Evolutionary conservation across 2,113 vertebrate species (phyloP).

Genomic region (Balaeniceps rex): DNA sequence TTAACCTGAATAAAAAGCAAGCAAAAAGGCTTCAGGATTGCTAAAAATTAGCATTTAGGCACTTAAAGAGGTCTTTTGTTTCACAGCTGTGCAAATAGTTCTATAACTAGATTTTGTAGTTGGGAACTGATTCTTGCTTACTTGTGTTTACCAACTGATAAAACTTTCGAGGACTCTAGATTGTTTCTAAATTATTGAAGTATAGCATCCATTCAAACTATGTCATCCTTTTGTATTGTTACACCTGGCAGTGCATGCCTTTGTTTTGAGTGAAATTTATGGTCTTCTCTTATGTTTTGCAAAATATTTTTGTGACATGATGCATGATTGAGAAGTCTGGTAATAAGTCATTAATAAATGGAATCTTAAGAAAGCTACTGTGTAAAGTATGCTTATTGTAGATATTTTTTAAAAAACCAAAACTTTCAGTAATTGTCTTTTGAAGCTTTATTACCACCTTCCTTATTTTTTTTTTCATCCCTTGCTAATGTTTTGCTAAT

Average conservation of each 20-base stretch:
- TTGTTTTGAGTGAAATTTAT: neutral
- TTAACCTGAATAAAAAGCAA: neutral
- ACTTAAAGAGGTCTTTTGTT: neutral
- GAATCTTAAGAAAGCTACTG: neutral
- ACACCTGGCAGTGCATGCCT: neutral
- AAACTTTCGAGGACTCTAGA: neutral
- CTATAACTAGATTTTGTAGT: neutral
- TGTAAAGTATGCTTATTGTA: neutral
- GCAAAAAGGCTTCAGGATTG: neutral
- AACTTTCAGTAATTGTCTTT: neutral
- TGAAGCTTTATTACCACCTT: neutral
- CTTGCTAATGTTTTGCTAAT: neutral
- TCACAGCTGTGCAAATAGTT: neutral
- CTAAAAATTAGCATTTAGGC: neutral
- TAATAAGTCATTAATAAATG: neutral
- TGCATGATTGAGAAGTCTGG: neutral
- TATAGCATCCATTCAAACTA: neutral
- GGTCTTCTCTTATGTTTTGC: neutral
- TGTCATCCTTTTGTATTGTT: neutral
- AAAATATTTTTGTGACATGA: neutral
- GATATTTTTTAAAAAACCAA: neutral
- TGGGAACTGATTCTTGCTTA: neutral
- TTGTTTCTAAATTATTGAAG: neutral
- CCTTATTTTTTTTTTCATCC: neutral
- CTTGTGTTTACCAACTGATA: neutral